These are phyloP conservation scores for Labeo calbasu DNA, from an alignment of 2,797 vertebrate genomes.

Conservation along the genomic window DNA sequence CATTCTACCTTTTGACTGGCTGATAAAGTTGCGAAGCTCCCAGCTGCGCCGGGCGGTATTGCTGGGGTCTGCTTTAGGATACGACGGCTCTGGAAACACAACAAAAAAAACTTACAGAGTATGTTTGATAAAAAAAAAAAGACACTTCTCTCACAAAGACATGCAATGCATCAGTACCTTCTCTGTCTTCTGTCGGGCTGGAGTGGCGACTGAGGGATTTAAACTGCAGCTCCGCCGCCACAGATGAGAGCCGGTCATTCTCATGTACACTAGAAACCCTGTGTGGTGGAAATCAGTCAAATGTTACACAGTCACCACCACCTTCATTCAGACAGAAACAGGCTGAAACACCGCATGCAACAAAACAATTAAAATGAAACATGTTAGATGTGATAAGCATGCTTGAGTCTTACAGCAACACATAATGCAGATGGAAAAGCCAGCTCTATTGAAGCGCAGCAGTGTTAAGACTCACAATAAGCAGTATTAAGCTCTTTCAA, in stretches of 20 bases:
- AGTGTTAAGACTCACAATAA: constrained; percentile 40
- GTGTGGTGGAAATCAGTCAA: constrained; percentile 49
- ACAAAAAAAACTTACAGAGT: constrained; percentile 25
- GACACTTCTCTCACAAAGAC: background rate
- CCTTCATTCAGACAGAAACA: background rate
- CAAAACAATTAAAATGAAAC: background rate
- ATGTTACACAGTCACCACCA: background rate
- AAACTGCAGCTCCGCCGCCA: constrained; percentile 93
- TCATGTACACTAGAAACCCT: constrained; percentile 94
- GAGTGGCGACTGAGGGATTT: constrained; percentile 97
- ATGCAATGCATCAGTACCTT: constrained; percentile 76
- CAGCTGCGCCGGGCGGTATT: constrained; percentile 86
- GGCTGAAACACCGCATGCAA: background rate
- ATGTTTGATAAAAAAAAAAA: background rate
- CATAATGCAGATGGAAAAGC: constrained; percentile 58
- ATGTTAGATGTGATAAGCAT: constrained; percentile 39
- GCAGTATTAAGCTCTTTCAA: constrained; percentile 19
- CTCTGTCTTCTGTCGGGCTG: constrained; percentile 95
- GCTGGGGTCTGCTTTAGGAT: constrained; percentile 88
- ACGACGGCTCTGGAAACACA: constrained; percentile 84
- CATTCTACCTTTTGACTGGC: constrained; percentile 88
- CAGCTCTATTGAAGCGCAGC: constrained; percentile 60
- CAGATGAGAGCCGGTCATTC: constrained; percentile 92
- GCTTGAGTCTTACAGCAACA: constrained; percentile 41
- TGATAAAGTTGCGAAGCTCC: constrained; percentile 94